Evolutionary conservation across 2,113 vertebrate genomes (phyloP).

Genomic region (Nettapus auritus): DNA sequence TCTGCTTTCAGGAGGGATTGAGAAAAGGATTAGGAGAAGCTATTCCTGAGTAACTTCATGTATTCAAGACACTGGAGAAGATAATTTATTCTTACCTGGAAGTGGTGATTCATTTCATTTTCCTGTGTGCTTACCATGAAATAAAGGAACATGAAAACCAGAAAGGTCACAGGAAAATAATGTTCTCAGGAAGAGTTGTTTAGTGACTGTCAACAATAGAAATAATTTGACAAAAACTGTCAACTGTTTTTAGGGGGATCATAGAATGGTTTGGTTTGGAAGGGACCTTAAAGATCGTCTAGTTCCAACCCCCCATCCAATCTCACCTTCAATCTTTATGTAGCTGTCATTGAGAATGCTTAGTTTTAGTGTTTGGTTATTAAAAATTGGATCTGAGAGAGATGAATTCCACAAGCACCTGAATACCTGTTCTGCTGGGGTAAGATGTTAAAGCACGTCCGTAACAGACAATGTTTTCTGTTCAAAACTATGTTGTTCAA

Average conservation of each 20-base stretch:
- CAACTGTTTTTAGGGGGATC: rapidly evolving
- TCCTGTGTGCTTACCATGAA: background rate
- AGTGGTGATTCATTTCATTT: background rate
- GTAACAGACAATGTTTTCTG: background rate
- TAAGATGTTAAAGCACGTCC: background rate
- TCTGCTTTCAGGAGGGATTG: background rate
- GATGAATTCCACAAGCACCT: background rate
- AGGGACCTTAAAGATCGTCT: no score
- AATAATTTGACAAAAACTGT: background rate
- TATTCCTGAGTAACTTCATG: background rate
- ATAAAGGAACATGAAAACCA: background rate
- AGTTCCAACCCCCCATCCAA: no score
- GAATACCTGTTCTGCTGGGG: background rate
- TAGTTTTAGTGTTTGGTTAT: background rate
- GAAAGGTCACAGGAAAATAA: background rate
- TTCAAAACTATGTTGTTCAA: background rate
- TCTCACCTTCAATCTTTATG: background rate
- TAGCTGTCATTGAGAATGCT: background rate
- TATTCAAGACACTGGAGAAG: background rate
- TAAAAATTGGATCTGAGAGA: background rate
- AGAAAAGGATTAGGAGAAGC: background rate
- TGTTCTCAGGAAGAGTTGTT: background rate
- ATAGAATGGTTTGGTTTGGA: no score
- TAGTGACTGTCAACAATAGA: background rate
- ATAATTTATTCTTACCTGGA: background rate